phyloP scores from a whole-genome alignment of 1,140 invertebrate genomes.

The Drosophila funebris region DNA sequence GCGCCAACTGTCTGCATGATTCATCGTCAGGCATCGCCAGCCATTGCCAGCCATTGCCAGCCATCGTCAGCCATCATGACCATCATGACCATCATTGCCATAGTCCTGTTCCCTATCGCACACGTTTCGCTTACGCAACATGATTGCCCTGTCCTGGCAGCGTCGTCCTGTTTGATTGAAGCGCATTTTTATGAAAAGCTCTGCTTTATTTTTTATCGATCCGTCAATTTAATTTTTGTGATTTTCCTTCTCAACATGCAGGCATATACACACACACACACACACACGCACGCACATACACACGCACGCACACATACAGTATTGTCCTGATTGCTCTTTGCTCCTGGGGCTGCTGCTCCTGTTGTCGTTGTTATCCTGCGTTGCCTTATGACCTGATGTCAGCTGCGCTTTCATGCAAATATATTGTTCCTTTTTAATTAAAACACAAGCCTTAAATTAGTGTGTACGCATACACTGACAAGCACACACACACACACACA shows the following conservation, averaged over 20 bases:
- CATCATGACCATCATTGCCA: not conserved
- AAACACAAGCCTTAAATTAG: constrained; percentile 80
- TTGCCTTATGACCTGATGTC: constrained; percentile 67
- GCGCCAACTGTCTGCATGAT: constrained; percentile 78
- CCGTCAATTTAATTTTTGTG: constrained; percentile 67
- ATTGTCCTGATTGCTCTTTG: constrained; percentile 32
- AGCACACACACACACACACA: not conserved
- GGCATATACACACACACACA: not conserved
- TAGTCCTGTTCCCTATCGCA: constrained; percentile 3
- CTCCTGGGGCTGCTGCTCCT: constrained; percentile 30
- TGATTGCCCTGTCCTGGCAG: constrained; percentile 35
- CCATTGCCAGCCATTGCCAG: constrained; percentile 1
- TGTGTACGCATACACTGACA: constrained; percentile 21
- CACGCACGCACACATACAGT: not conserved
- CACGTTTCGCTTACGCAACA: constrained; percentile 70
- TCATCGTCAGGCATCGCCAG: constrained; percentile 49
- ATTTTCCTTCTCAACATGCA: constrained; percentile 28
- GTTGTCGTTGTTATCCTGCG: constrained; percentile 25
- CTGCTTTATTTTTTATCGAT: constrained; percentile 72
- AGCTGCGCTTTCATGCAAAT: constrained; percentile 73
- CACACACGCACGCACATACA: not conserved
- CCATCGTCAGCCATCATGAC: constrained; percentile 8
- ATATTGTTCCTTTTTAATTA: constrained; percentile 81
- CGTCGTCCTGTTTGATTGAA: constrained; percentile 54
- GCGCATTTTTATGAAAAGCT: constrained; percentile 77